Evolutionary conservation across 2,888 invertebrate genomes (phyloP), one percentile per base, ranked within the genome.

Genomic region (Nephrocerus scutellatus): DNA sequence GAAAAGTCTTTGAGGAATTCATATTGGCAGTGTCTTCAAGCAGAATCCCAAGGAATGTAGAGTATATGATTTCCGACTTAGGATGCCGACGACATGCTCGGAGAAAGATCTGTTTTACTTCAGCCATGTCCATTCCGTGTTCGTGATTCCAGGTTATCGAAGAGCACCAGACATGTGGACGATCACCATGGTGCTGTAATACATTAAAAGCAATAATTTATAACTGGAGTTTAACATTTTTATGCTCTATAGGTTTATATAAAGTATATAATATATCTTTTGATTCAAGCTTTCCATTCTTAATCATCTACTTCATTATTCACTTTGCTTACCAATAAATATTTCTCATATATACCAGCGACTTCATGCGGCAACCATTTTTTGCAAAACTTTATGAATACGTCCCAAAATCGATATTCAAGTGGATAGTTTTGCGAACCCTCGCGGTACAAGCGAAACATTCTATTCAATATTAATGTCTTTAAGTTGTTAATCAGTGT

Each of bases 381-480:
- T 53, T 77, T 80, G 54, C 83, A 83, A 61, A 88, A 90, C 54
- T 83, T 82, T 36, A 90, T 80, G 55, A 83, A 84, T 28, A 82
- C 79, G 53, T 84, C 72, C 78, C 84, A 87, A 39, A 89, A 71
- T 48, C 79, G 74, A 24, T 82, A 66, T 57, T 89, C 84, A 55
- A 80, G 74, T 53, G 82, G 77, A 57, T 82, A 88, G 47, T 77
- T 72, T 21, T 72, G 71, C 37, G 82, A 72, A 14, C 80, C 79
- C 51, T 79, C 80, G 58, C 79, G 80, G 57, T 84, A 90, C 15
- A 90, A 65, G 54, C 74, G 75, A 54, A 83, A 81, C 7, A 90
- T 74, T 47, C 84, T 75, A 42, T 77, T 79, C 0, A 79, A 73
- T 49, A 91, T 79, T 0, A 55, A 78, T 68, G 59, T 73, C 73